Evolutionary conservation across 2,797 vertebrate genomes (phyloP), one percentile per base, ranked within the genome.

Genomic region (Menidia menidia): DNA sequence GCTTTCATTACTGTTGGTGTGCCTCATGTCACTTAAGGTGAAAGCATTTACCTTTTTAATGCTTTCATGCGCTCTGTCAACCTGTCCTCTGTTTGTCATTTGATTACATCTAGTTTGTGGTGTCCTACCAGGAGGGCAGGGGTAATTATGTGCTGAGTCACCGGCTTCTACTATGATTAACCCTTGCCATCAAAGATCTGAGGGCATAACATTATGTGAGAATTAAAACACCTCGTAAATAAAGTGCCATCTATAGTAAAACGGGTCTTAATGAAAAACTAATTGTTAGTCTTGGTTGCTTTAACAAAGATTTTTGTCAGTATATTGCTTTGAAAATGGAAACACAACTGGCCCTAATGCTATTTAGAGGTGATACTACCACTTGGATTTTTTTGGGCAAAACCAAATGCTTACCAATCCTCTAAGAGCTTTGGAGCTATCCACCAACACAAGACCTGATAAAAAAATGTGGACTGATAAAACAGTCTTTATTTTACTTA

Each of bases 41-140:
- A 73, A 71, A 81, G 55, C 64, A 64, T 80, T 74, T 74, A 78
- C 68, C 69, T 83, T 65, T 68, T 62, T 66, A 19, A 73, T 77
- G 69, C 45, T 70, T 75, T 72, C 2, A 47, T 42, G 52, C 51
- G 43, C 33, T 35, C 61, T 62, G 43, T 65, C 56, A 61, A 60
- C 47, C 52, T 75, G 63, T 60, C 80, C 78, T 86, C 74, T 78
- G 41, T 77, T 62, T 77, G 73, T 81, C 74, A 73, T 51, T 76
- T 41, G 83, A 68, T 87, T 74, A 72, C 47, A 83, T 71, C 45
- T 44, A 81, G 90, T 67, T 44, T 70, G 52, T 52, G 71, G 72
- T 48, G 35, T 92, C 81, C 92, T 93, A 64, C 89, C 92, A 58
- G 92, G 73, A 89, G 92, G 83, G 90, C 86, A 81, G 74, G 56